Percentiles rank a stretch among this genome's conserved stretches.
phyloP scores from a whole-genome alignment of 2,888 invertebrate species.

The Volucella zonaria region DNA sequence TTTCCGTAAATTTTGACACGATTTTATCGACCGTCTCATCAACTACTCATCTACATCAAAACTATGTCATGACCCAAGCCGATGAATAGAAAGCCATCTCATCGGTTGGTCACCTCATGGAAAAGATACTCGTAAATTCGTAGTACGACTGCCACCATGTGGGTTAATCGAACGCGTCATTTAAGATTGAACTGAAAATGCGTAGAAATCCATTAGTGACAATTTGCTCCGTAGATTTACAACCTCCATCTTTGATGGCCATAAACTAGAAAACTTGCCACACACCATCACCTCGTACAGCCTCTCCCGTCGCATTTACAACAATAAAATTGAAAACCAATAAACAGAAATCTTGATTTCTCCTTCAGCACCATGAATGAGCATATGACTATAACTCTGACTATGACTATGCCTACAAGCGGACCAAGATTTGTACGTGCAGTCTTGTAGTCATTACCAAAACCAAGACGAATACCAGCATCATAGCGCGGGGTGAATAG shows the following conservation, averaged over 20 bases:
- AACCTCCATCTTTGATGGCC: conserved; percentile 55
- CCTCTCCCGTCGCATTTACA: conserved; percentile 18
- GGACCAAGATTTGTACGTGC: conserved; percentile 11
- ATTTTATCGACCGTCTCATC: no score
- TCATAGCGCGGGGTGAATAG: neutral
- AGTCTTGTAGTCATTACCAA: conserved; percentile 18
- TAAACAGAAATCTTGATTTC: conserved; percentile 67
- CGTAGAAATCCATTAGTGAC: conserved; percentile 68
- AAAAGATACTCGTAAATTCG: no score
- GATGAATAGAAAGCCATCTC: no score
- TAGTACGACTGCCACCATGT: conserved; percentile 44
- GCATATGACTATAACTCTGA: conserved; percentile 17
- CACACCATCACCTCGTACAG: conserved; percentile 1
- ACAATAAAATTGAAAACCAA: conserved; percentile 55
- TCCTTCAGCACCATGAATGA: conserved; percentile 38
- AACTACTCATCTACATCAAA: no score
- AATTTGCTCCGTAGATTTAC: conserved; percentile 65
- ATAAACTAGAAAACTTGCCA: conserved; percentile 43
- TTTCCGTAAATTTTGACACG: no score
- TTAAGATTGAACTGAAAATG: conserved; percentile 46
- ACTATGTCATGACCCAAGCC: no score
- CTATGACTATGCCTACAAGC: conserved; percentile 6
- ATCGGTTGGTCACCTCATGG: no score
- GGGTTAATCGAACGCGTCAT: conserved; percentile 52
- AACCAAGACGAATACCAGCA: conserved; percentile 9